phyloP scores from a whole-genome alignment of 2,797 vertebrate genomes.

The Antrozous pallidus region DNA sequence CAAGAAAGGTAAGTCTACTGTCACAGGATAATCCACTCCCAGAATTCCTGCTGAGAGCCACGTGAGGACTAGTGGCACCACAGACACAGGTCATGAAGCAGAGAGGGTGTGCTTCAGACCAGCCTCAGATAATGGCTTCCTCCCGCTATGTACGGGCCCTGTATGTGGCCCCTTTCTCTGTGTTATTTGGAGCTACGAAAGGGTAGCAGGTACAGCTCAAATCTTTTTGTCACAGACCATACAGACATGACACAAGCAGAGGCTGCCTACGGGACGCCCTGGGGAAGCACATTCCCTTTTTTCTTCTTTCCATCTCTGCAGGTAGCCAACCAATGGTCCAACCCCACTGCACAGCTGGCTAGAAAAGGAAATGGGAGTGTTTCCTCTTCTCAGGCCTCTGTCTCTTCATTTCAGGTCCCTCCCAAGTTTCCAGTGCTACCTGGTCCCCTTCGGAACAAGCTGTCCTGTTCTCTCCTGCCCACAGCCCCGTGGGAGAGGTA shows the following conservation, averaged over 20 bases:
- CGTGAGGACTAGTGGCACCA: accelerated
- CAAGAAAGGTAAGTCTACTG: conserved; percentile 78
- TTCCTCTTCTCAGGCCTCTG: not conserved
- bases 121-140: not conserved
- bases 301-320: not conserved
- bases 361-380: not conserved
- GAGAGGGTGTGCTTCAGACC: accelerated
- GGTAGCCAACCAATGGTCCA: not conserved
- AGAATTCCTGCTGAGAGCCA: accelerated
- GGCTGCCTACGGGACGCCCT: not conserved
- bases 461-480: conserved; percentile 63
- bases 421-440: conserved; percentile 59
- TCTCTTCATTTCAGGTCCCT: conserved; percentile 72
- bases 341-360: not conserved
- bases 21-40: not conserved
- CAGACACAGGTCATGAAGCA: not conserved
- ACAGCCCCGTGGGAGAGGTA: conserved; percentile 75
- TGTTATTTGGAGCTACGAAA: not conserved
- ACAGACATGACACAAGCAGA: not conserved
- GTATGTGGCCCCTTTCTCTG: not conserved
- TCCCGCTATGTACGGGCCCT: not conserved
- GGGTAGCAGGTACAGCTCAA: not conserved
- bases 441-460: conserved; percentile 49
- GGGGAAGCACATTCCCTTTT: not conserved
- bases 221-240: not conserved